Conservation (phyloP, 2,797 vertebrate genomes). For the Propithecus perrieri region DNA sequence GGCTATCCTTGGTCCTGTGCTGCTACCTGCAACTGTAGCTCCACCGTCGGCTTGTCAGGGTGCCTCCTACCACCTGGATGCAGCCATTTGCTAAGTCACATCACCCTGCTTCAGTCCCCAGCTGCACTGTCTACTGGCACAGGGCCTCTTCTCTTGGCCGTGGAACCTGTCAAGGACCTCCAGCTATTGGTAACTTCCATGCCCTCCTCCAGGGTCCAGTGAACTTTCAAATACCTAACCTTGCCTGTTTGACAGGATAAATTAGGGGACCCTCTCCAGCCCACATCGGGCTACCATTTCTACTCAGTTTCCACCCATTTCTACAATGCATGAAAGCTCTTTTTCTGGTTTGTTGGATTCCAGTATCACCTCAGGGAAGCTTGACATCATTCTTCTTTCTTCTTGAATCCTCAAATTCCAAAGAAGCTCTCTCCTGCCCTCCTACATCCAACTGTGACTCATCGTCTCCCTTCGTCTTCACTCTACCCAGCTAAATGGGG, state of each 20-base stretch:
- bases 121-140: background rate
- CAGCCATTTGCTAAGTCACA: background rate
- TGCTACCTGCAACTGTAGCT: background rate
- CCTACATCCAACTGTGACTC: background rate
- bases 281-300: fast-evolving
- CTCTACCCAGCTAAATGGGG: background rate
- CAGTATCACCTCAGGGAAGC: background rate
- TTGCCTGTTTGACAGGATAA: background rate
- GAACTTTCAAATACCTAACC: background rate
- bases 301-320: background rate
- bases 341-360: background rate
- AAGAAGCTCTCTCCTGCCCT: background rate
- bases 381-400: background rate
- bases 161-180: background rate
- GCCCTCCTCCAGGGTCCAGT: too few relatives aligned
- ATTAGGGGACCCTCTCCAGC: too few relatives aligned
- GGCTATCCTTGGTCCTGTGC: background rate
- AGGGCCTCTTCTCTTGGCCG: background rate
- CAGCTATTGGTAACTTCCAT: background rate
- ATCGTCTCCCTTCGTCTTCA: background rate
- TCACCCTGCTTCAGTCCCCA: too few relatives aligned
- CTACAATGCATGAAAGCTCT: background rate
- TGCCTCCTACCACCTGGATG: background rate
- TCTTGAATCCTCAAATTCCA: background rate
- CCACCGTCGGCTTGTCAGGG: background rate